Base-by-base conservation (phyloP, 2,797 vertebrate species). In the Kryptopterus vitreolus region DNA sequence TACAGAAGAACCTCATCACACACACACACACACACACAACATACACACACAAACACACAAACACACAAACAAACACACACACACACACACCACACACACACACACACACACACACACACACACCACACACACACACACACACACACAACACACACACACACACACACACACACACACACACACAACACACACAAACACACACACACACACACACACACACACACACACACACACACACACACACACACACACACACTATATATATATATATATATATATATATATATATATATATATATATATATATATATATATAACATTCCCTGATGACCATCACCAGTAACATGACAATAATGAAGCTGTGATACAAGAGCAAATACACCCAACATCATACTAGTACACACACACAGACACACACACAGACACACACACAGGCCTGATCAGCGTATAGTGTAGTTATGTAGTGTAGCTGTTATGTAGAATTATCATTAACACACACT, bases 101-200 rank as follows among this genome's bases (percentile, higher is more conserved):
- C 20, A 59, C 24, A 59, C 57, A 26, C 57, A 59, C 57, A 59
- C 57, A 58, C 57, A 58, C 57, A 58, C 57, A 26, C n/a, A 57
- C 53, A 50, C 9, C 53, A 55, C 20, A 55, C 53, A 55, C 20
- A 24, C 55, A 57, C 55, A 57, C 9, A 24, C 1, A 57, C 18
- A 53, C 52, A 16, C 52, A 22, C 7, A 22, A 22, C 53, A 55
- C 53, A 55, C 1, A 55, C 6, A n/a, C 53, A 20, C 22, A 2
- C 24, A 11, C 13, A n/a, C n/a, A n/a, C n/a, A n/a, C n/a, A n/a
- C n/a, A n/a, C n/a, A n/a, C n/a, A n/a, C n/a, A n/a, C n/a, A n/a
- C n/a, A n/a, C n/a, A n/a, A n/a, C n/a, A n/a, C n/a, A n/a, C n/a
- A n/a, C n/a, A 38, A 38, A 0, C 38, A 43, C 38, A 43, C 38